Conservation (phyloP, 2,797 vertebrate genomes). For the Sebastes itinus region DNA sequence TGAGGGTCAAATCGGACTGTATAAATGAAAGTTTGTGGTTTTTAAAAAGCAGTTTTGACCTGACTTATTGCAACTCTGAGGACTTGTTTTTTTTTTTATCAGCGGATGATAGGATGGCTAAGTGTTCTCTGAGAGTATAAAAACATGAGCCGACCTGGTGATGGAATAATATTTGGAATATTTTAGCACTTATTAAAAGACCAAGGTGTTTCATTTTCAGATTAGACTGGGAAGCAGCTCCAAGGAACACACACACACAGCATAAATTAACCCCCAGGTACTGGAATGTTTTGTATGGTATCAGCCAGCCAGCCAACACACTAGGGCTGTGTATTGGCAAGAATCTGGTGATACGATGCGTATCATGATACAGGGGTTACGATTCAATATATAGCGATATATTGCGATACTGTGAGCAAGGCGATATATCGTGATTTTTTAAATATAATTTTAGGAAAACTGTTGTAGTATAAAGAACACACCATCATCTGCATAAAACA, state of each 20-base stretch:
- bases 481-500: no score
- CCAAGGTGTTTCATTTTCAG: slow-evolving; percentile 80
- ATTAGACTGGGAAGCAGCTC: slow-evolving; percentile 49
- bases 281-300: no score
- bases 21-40: neutral
- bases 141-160: slow-evolving; percentile 5
- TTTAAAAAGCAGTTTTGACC: neutral
- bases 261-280: slow-evolving; percentile 47
- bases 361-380: no score
- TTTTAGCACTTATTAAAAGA: slow-evolving; percentile 77
- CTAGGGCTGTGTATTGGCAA: no score
- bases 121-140: neutral
- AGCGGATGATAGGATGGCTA: neutral
- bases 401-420: no score
- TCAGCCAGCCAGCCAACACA: no score
- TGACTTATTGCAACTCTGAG: neutral
- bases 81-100: neutral
- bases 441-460: no score
- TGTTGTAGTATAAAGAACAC: no score
- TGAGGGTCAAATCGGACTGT: neutral
- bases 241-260: neutral
- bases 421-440: no score
- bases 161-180: slow-evolving; percentile 67
- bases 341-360: no score
- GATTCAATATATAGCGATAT: no score